A percentile compares a stretch with the other conserved stretches of the same genome.
phyloP scores from a whole-genome alignment of 2,797 vertebrate species.

The Cossypha dichroa region DNA sequence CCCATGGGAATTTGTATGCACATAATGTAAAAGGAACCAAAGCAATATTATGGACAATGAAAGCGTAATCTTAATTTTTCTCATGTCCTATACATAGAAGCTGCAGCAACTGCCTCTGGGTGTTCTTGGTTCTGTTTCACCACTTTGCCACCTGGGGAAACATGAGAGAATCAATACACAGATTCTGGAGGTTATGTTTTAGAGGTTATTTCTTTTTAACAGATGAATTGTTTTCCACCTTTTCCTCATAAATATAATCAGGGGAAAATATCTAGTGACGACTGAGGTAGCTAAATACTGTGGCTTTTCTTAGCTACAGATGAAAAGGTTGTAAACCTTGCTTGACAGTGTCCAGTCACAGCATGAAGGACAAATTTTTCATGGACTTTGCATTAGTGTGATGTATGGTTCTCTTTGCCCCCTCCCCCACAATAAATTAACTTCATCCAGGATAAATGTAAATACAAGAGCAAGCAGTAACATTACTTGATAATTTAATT shows the following conservation, averaged over 20 bases:
- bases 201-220: slow-evolving; percentile 58
- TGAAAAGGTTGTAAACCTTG: slow-evolving; percentile 9
- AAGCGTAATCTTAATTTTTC: neutral
- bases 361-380: slow-evolving; percentile 71
- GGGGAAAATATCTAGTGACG: slow-evolving; percentile 4
- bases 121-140: slow-evolving; percentile 64
- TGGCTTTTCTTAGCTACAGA: neutral
- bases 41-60: neutral
- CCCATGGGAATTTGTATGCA: neutral
- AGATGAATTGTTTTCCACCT: slow-evolving; percentile 25
- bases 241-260: slow-evolving; percentile 56
- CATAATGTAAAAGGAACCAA: neutral
- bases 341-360: slow-evolving; percentile 51
- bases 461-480: slow-evolving; percentile 69
- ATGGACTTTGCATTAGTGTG: slow-evolving; percentile 36
- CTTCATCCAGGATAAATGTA: slow-evolving; percentile 71
- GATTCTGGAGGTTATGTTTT: slow-evolving; percentile 57
- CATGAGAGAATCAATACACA: slow-evolving; percentile 51
- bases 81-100: slow-evolving; percentile 17
- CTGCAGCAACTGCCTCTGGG: slow-evolving; percentile 24
- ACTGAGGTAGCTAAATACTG: neutral
- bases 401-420: slow-evolving; percentile 42
- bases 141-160: slow-evolving; percentile 60
- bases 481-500: slow-evolving; percentile 72
- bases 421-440: slow-evolving; percentile 36